A percentile compares a stretch with the other conserved stretches of the same genome.
Conservation (phyloP, 64 coral and sea anemone species). For the Porites lutea region DNA sequence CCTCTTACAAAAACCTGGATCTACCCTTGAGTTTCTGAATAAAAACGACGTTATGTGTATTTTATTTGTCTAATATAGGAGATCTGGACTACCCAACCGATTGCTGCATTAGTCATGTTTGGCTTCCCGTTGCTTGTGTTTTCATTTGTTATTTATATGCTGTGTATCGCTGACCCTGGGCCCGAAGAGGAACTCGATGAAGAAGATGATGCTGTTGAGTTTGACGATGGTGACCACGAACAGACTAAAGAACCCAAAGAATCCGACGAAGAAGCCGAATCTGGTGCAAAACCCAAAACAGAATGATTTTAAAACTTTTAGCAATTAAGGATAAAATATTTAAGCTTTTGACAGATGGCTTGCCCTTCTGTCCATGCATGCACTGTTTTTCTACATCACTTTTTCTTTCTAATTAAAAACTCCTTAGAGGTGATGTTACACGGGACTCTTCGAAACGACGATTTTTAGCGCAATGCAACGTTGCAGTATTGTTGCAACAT, state of each 20-base stretch:
- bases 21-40: no score
- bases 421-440: no score
- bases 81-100: constrained; percentile 74
- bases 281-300: constrained; percentile 35
- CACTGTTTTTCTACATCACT: no score
- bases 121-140: constrained; percentile 66
- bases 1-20: no score
- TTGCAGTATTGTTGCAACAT: no score
- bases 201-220: constrained; percentile 13
- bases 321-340: background rate
- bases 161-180: constrained; percentile 68
- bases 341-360: background rate
- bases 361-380: background rate
- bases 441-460: no score
- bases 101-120: constrained; percentile 78
- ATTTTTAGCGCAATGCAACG: no score
- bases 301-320: background rate
- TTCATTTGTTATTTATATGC: constrained; percentile 64
- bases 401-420: no score
- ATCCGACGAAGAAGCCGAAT: constrained; percentile 9
- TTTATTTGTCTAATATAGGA: constrained; percentile 27
- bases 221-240: background rate
- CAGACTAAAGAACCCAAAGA: constrained; percentile 12
- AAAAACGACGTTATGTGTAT: no score
- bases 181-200: constrained; percentile 55